Evolutionary conservation across 2,797 vertebrate species (phyloP).

Genomic region (Trematomus bernacchii): DNA sequence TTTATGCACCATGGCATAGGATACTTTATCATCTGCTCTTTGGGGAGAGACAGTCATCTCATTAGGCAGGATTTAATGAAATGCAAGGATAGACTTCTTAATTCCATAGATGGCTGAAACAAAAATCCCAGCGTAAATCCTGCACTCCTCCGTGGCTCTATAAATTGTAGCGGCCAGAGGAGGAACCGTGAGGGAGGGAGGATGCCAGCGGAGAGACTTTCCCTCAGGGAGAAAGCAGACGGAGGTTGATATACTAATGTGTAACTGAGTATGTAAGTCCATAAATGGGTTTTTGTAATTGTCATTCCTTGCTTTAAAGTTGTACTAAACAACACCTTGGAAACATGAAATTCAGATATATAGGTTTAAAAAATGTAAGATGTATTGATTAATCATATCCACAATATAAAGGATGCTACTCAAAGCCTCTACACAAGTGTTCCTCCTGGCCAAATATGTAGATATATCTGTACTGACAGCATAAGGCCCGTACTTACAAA

Average conservation of each 20-base stretch:
- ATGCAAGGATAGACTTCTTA: conserved; percentile 99
- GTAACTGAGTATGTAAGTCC: conserved; percentile 8
- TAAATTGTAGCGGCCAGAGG: conserved; percentile 64
- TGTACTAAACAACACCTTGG: background rate
- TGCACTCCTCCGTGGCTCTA: conserved; percentile 78
- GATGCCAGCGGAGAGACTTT: conserved; percentile 25
- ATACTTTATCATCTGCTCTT: conserved; percentile 98
- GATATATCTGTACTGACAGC: conserved; percentile 63
- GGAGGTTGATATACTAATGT: conserved; percentile 15
- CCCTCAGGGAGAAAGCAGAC: conserved; percentile 18
- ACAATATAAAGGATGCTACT: conserved; percentile 4
- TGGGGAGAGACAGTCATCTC: conserved; percentile 99
- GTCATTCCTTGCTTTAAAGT: conserved; percentile 1
- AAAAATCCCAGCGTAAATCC: conserved; percentile 98
- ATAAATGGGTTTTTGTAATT: conserved; percentile 8
- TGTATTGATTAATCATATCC: conserved; percentile 15
- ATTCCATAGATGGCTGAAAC: conserved; percentile 96
- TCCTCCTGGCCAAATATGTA: conserved; percentile 38
- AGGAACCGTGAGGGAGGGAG: conserved; percentile 35
- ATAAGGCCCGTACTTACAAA: conserved; percentile 54
- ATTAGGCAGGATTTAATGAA: conserved; percentile 99
- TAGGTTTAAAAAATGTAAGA: conserved; percentile 9
- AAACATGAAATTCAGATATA: conserved; percentile 24
- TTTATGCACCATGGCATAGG: conserved; percentile 96
- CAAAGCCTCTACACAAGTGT: conserved; percentile 3